A percentile compares a stretch with the other conserved stretches of the same genome.
Evolutionary conservation across 2,113 vertebrate genomes (phyloP).

Genomic region (Chaetops frenatus): DNA sequence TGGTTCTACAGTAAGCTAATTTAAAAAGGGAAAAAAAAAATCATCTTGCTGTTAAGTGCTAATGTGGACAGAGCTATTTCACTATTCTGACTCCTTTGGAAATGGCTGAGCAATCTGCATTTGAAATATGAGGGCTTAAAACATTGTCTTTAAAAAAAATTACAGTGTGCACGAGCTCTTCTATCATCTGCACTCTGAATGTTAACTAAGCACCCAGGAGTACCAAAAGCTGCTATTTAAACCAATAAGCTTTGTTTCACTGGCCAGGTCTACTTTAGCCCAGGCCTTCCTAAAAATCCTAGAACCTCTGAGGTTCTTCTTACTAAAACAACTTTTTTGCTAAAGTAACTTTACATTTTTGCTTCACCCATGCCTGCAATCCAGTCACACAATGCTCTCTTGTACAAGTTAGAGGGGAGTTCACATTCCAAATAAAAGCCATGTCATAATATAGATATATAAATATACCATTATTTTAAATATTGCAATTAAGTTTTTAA

Average conservation of each 20-base stretch:
- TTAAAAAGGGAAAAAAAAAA: not conserved
- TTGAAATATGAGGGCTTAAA: constrained; percentile 53
- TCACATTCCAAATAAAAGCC: not conserved
- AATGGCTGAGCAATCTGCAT: constrained; percentile 57
- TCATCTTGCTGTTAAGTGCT: constrained; percentile 46
- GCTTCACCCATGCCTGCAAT: not conserved
- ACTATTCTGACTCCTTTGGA: constrained; percentile 33
- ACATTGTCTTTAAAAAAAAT: constrained; percentile 36
- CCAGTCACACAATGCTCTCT: not conserved
- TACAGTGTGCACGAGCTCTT: constrained; percentile 1
- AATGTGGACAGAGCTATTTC: constrained; percentile 53
- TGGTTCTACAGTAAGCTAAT: constrained; percentile 52
- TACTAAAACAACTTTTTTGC: not conserved
- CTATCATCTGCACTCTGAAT: constrained; percentile 10
- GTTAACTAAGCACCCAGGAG: constrained; percentile 8
- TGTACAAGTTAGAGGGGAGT: not conserved
- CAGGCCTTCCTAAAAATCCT: not conserved
- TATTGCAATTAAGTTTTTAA: not conserved
- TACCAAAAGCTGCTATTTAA: not conserved
- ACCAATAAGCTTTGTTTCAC: not conserved
- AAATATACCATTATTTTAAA: not conserved
- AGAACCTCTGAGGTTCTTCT: not conserved
- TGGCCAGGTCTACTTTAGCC: not conserved
- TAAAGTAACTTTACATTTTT: not conserved
- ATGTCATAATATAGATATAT: not conserved